Percentiles rank a stretch among this genome's conserved stretches.
These are phyloP conservation scores for Okamejei kenojei DNA, from an alignment of 2,797 vertebrate species.

Conservation along the genomic window DNA sequence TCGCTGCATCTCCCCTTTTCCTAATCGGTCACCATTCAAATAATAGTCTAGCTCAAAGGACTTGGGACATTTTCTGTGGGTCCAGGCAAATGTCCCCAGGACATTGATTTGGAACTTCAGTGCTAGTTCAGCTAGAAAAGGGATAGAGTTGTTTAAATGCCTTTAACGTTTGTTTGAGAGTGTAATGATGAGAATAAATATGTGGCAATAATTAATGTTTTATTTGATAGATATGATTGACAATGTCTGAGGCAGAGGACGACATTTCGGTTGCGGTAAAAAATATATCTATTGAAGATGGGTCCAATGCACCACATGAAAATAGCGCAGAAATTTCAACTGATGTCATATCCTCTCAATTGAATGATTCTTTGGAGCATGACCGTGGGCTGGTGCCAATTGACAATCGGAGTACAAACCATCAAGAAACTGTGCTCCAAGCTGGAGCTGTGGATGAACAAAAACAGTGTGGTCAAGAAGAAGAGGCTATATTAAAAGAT, in stretches of 20 bases:
- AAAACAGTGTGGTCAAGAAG: neutral
- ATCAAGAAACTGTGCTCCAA: neutral
- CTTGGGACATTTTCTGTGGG: too few species aligned
- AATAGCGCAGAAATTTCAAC: conserved; percentile 10
- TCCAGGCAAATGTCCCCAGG: too few species aligned
- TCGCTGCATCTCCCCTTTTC: too few species aligned
- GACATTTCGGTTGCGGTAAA: conserved; percentile 36
- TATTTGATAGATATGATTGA: conserved; percentile 36
- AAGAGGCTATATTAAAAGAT: conserved; percentile 39
- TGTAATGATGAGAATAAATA: neutral
- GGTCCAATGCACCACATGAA: conserved; percentile 34
- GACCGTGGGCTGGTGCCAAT: neutral
- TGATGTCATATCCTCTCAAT: conserved; percentile 20
- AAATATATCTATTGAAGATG: conserved; percentile 40
- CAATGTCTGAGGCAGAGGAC: conserved; percentile 20
- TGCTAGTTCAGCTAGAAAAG: neutral
- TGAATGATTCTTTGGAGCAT: neutral
- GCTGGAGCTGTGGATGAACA: neutral
- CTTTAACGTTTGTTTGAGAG: neutral
- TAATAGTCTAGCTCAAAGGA: too few species aligned
- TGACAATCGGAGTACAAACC: neutral
- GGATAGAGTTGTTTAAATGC: neutral
- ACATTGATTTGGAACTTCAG: too few species aligned
- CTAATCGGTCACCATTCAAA: too few species aligned
- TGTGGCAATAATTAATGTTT: conserved; percentile 6